Conservation (phyloP, 2,888 invertebrate genomes). For the Bruchidius siliquastri region DNA sequence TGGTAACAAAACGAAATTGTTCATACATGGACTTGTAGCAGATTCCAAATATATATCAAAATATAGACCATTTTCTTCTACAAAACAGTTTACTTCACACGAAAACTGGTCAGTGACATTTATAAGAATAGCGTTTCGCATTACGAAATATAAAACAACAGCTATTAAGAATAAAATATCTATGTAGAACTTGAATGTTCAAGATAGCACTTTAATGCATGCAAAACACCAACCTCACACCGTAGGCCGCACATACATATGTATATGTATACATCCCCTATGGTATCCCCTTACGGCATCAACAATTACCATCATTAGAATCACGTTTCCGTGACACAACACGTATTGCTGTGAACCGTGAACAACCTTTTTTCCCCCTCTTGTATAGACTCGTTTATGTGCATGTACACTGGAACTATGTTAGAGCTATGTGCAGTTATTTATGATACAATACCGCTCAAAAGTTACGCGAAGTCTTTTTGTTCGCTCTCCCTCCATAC, state of each 20-base stretch:
- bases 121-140: not conserved
- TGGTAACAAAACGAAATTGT: too few species aligned
- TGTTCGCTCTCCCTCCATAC: not conserved
- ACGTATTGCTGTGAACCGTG: not conserved
- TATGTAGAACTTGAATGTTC: not conserved
- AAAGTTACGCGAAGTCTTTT: not conserved
- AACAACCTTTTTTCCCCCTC: not conserved
- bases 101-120: not conserved
- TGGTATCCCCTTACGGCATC: not conserved
- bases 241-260: not conserved
- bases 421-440: not conserved
- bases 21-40: too few species aligned
- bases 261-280: not conserved
- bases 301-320: not conserved
- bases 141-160: not conserved
- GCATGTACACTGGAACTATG: not conserved
- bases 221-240: not conserved
- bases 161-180: not conserved
- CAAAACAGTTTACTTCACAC: too few species aligned
- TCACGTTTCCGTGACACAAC: not conserved
- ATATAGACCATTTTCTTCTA: too few species aligned
- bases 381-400: not conserved
- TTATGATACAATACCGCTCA: not conserved
- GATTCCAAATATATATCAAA: too few species aligned
- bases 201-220: not conserved